Evolutionary conservation across 2,888 invertebrate species (phyloP).

Genomic region (Eretmocerus hayati): DNA sequence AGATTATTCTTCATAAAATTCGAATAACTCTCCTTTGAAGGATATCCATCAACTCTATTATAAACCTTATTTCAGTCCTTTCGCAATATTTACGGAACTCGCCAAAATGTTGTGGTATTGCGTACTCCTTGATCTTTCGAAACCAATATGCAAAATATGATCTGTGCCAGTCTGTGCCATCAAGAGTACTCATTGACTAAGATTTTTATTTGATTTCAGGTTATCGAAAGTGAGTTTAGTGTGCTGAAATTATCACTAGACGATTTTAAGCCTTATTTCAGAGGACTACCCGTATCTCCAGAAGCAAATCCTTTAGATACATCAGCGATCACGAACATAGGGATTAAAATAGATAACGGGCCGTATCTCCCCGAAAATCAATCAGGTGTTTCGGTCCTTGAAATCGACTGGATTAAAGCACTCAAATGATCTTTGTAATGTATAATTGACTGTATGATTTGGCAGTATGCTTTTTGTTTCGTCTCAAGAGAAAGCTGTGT

Average conservation of each 20-base stretch:
- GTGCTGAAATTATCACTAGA: slow-evolving; percentile 38
- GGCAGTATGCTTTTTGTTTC: too few relatives aligned
- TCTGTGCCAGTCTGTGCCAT: too few relatives aligned
- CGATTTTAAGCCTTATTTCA: slow-evolving; percentile 45
- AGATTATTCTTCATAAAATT: too few relatives aligned
- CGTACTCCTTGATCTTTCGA: too few relatives aligned
- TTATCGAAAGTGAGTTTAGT: slow-evolving; percentile 35
- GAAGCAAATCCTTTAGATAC: slow-evolving; percentile 42
- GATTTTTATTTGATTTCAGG: slow-evolving; percentile 26
- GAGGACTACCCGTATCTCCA: slow-evolving; percentile 38
- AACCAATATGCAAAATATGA: too few relatives aligned
- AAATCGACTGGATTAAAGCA: slow-evolving; percentile 47
- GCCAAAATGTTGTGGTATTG: too few relatives aligned
- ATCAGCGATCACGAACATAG: slow-evolving; percentile 43
- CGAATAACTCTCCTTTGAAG: too few relatives aligned
- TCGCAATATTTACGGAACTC: too few relatives aligned
- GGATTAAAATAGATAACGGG: slow-evolving; percentile 47
- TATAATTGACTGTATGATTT: too few relatives aligned
- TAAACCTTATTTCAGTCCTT: too few relatives aligned
- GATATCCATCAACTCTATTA: too few relatives aligned
- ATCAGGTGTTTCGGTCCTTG: slow-evolving; percentile 46
- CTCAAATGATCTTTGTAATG: slow-evolving; percentile 30
- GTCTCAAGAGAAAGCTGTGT: too few relatives aligned
- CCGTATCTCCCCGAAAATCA: slow-evolving; percentile 46
- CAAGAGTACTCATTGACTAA: not conserved